Evolutionary conservation across 92 coral and sea anemone species (phyloP).

Genomic region (Plumapathes pennacea): DNA sequence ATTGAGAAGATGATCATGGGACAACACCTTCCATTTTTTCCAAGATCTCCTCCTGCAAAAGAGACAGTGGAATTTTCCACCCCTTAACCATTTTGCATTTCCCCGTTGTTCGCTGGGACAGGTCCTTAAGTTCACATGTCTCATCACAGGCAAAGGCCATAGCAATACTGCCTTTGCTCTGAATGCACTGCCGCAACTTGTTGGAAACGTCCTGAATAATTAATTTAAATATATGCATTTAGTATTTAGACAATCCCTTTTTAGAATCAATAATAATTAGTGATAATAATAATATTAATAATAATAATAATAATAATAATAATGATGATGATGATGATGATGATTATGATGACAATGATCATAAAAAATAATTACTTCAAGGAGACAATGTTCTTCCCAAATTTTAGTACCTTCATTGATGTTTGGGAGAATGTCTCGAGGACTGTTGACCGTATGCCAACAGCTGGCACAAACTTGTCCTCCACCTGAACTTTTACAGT

Average conservation of each 20-base stretch:
- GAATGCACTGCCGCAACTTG: not conserved
- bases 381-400: too few relatives aligned
- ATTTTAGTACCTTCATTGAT: constrained; percentile 3
- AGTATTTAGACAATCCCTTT: too few relatives aligned
- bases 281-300: too few relatives aligned
- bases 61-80: not conserved
- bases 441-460: constrained; percentile 1
- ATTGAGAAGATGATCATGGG: too few relatives aligned
- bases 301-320: too few relatives aligned
- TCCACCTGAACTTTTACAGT: constrained; percentile 10
- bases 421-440: constrained; percentile 11
- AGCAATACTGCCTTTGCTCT: not conserved
- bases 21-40: not conserved
- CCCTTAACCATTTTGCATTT: constrained; percentile 4
- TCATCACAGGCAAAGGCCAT: constrained; percentile 1
- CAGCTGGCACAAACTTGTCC: constrained; percentile 10
- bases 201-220: not conserved
- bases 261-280: too few relatives aligned
- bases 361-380: too few relatives aligned
- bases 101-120: not conserved
- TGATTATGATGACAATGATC: too few relatives aligned
- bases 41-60: not conserved
- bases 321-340: too few relatives aligned
- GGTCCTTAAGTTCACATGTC: not conserved
- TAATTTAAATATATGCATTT: not conserved